Percentiles rank a stretch among this genome's conserved stretches.
Conservation (phyloP, 2,113 vertebrate species). For the Bufo bufo region DNA sequence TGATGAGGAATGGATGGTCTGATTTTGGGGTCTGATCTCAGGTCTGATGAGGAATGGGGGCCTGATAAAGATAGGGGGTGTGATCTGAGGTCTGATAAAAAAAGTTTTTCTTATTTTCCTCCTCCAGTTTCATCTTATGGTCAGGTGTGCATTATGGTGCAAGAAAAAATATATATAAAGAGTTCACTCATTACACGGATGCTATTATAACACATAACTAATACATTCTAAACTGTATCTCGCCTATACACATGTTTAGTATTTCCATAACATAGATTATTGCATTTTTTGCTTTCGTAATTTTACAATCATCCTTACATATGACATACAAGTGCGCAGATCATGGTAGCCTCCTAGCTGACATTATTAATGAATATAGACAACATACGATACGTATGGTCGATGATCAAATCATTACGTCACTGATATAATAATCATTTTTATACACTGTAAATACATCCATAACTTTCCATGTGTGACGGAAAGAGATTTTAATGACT, state of each 20-base stretch:
- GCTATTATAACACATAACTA: neutral
- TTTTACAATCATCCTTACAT: no score
- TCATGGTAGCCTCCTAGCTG: neutral
- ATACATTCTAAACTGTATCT: neutral
- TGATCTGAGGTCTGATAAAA: no score
- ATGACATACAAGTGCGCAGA: neutral
- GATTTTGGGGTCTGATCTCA: no score
- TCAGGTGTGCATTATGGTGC: no score
- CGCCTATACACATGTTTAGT: neutral
- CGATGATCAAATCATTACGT: neutral
- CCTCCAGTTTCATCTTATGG: no score
- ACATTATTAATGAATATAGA: neutral
- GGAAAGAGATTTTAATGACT: slow-evolving; percentile 6
- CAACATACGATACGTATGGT: neutral
- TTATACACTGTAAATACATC: neutral
- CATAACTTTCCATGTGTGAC: neutral
- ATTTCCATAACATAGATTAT: neutral
- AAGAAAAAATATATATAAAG: no score
- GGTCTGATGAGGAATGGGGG: no score
- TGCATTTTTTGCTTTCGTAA: neutral
- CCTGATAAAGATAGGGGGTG: no score
- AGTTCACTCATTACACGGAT: no score
- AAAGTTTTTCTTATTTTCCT: no score
- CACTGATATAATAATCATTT: neutral
- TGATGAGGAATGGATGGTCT: no score